phyloP scores from a whole-genome alignment of 2,797 vertebrate species.

The Prunella strophiata region DNA sequence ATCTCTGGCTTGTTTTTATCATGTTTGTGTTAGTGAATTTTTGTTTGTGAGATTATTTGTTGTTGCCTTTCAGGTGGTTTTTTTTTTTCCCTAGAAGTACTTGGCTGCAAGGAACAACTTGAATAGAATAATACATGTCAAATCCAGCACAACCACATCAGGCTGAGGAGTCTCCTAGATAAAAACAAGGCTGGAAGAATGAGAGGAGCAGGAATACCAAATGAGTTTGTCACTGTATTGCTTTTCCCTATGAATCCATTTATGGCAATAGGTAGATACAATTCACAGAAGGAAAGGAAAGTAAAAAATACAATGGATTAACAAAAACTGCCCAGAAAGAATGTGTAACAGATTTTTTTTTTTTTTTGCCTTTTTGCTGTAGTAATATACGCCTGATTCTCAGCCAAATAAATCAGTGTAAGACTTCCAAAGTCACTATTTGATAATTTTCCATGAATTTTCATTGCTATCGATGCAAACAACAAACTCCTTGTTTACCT shows the following conservation, averaged over 20 bases:
- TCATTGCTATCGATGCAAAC: background rate
- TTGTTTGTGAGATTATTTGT: background rate
- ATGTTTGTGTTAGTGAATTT: accelerated
- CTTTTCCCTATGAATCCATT: background rate
- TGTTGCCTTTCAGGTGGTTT: background rate
- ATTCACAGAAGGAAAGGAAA: background rate
- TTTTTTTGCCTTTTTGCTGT: background rate
- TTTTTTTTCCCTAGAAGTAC: background rate
- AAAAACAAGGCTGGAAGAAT: background rate
- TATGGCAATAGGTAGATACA: background rate
- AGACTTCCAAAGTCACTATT: background rate
- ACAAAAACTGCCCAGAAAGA: background rate
- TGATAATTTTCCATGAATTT: background rate
- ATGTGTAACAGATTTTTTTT: background rate
- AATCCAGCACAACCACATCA: background rate
- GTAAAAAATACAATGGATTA: background rate
- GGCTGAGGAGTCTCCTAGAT: background rate
- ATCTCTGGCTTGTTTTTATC: background rate
- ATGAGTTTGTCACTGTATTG: background rate
- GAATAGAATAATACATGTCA: background rate
- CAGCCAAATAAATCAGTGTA: background rate
- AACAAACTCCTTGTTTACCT: background rate
- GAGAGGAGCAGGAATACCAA: background rate
- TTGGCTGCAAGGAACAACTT: background rate
- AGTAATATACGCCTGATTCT: background rate